A percentile compares a stretch with the other conserved stretches of the same genome.
Evolutionary conservation across 2,888 invertebrate species (phyloP).

Genomic region (Andrena trimmerana): DNA sequence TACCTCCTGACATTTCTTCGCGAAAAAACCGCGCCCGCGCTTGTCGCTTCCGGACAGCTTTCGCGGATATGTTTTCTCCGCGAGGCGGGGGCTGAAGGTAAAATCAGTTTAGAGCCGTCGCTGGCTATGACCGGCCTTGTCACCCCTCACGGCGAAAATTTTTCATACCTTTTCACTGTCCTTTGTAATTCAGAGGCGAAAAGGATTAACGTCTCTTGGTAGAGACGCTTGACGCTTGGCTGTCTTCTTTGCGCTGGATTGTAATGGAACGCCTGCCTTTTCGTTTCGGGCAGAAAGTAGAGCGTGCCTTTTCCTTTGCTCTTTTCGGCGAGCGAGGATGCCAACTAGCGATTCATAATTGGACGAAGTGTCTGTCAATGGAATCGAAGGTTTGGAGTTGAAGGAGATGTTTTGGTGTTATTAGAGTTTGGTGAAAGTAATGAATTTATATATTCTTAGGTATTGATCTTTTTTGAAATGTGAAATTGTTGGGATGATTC

Average conservation of each 20-base stretch:
- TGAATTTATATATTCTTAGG: no score
- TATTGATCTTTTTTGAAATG: no score
- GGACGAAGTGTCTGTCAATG: no score
- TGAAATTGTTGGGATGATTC: no score
- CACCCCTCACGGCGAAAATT: background rate
- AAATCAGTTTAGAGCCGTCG: slow-evolving; percentile 5
- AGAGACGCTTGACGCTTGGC: background rate
- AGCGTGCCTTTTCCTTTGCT: no score
- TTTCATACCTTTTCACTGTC: background rate
- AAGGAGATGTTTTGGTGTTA: no score
- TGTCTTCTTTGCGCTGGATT: background rate
- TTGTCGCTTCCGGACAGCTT: background rate
- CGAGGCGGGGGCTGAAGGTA: background rate
- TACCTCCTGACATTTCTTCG: background rate
- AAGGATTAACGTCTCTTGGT: background rate
- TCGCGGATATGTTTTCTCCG: background rate
- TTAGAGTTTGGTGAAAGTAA: no score
- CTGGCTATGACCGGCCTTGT: background rate
- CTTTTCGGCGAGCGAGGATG: no score
- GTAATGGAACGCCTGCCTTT: no score
- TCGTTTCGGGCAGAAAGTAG: no score
- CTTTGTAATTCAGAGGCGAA: background rate
- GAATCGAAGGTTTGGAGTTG: no score
- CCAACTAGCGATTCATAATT: no score
- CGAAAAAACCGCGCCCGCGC: background rate